phyloP scores from a whole-genome alignment of 2,113 vertebrate genomes.

The Rhabdomys dilectus region DNA sequence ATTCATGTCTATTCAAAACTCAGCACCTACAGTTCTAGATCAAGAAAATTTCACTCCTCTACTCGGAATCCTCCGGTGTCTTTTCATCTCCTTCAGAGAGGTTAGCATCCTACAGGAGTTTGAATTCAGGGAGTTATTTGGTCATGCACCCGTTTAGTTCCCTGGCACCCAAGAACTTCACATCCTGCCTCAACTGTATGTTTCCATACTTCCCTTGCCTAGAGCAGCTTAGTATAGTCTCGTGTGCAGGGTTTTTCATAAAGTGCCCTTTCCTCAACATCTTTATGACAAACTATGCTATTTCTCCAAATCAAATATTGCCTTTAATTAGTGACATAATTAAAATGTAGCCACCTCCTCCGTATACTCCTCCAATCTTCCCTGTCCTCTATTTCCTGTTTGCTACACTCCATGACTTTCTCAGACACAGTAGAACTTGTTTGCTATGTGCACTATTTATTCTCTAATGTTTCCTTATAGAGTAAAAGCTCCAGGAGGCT shows the following conservation, averaged over 20 bases:
- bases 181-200: background rate
- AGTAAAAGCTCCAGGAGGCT: background rate
- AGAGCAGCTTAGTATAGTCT: background rate
- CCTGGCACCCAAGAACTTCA: background rate
- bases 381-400: background rate
- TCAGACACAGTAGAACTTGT: background rate
- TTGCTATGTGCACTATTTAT: background rate
- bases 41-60: background rate
- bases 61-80: background rate
- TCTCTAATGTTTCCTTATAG: background rate
- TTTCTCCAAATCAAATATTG: background rate
- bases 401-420: background rate
- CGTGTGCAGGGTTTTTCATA: background rate
- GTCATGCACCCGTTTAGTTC: background rate
- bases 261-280: background rate
- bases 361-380: background rate
- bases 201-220: background rate
- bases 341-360: background rate
- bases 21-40: background rate
- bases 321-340: background rate
- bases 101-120: background rate
- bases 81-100: slow-evolving; percentile 1
- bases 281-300: background rate
- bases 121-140: background rate
- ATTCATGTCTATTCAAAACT: background rate